These are phyloP conservation scores for Aelia acuminata DNA, from an alignment of 2,888 invertebrate genomes.

Conservation along the genomic window DNA sequence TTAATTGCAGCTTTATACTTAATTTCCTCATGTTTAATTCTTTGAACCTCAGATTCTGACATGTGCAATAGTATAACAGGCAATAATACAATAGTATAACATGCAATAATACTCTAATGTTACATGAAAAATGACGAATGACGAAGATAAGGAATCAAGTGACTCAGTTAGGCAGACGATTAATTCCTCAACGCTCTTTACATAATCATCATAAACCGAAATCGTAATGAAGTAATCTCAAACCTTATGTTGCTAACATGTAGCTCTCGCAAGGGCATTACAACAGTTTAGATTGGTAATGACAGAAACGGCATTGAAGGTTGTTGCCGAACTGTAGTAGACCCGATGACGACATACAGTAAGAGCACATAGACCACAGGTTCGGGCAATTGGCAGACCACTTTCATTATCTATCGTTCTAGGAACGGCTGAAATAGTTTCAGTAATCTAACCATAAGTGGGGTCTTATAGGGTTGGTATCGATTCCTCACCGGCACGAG, in stretches of 20 bases:
- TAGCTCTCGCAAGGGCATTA: not conserved
- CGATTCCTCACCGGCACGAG: not conserved
- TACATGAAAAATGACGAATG: too few species aligned
- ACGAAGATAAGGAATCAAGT: too few species aligned
- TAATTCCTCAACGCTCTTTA: too few species aligned
- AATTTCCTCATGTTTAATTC: too few species aligned
- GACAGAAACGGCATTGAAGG: slow-evolving; percentile 16
- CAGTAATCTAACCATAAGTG: not conserved
- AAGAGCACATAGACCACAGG: not conserved
- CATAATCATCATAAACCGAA: not conserved
- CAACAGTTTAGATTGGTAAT: not conserved
- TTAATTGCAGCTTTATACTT: too few species aligned
- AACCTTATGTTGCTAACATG: not conserved
- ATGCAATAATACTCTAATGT: too few species aligned
- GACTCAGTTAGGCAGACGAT: too few species aligned
- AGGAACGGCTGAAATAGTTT: not conserved
- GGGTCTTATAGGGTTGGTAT: not conserved
- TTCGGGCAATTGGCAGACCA: not conserved
- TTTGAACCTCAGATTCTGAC: too few species aligned
- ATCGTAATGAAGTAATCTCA: not conserved
- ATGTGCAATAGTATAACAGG: too few species aligned
- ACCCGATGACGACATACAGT: not conserved
- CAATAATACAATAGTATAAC: too few species aligned
- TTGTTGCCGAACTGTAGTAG: not conserved
- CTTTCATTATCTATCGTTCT: not conserved